Evolutionary conservation across 2,797 vertebrate species (phyloP), one percentile per base, ranked within the genome.

Genomic region (Apodemus agrarius): DNA sequence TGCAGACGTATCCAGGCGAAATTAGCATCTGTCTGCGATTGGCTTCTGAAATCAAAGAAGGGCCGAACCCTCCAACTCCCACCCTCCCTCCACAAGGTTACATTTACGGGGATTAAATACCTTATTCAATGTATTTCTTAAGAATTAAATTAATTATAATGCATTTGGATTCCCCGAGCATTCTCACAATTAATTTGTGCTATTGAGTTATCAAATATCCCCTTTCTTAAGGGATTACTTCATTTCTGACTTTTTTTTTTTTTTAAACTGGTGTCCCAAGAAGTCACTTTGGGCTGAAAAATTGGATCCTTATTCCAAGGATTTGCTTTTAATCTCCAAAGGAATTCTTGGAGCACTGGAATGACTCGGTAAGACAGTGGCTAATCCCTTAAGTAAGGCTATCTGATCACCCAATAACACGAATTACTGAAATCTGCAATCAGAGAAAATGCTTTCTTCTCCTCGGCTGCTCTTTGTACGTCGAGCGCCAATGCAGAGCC

Each of bases 101-200:
- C 96, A 97, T 96, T 96, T 96, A 95, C 89, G 88, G 89, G 96
- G 97, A 94, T 98, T 97, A 97, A 92, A 96, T 97, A 95, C 92
- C 78, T 95, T 97, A 97, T 96, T 97, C 96, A 95, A 97, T 90
- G 96, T 96, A 96, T 97, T 98, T 98, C 96, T 97, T 96, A 98
- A 97, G 97, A 98, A 98, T 98, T 97, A 97, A 97, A 97, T 97
- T 97, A 97, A 98, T 97, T 95, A 98, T 96, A 97, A 96, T 95
- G 95, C 97, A 94, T 96, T 91, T 94, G 96, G 96, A 97, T 95
- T 98, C 97, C 97, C 96, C 88, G 91, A 97, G 96, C 95, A 96
- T 97, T 96, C 92, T 96, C 80, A 97, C 96, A 97, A 98, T 97
- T 97, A 97, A 97, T 96, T 98, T 97, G 93, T 97, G 96, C 96